Conservation (phyloP, 2,888 invertebrate genomes). For the Sarcophaga caerulescens region DNA sequence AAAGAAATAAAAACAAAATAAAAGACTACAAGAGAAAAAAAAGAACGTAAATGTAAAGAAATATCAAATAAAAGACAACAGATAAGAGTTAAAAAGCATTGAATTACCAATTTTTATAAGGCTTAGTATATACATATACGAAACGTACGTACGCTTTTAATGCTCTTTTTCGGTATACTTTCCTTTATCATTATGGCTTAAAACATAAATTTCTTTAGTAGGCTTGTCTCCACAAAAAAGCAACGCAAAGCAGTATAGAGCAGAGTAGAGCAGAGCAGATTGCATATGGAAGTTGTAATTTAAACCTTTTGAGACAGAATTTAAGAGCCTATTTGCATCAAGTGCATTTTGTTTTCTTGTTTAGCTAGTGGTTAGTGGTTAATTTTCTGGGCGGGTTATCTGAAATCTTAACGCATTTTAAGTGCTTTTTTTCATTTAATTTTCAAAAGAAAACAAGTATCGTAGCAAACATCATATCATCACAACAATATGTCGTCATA, state of each 20-base stretch:
- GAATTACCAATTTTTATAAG: conserved; percentile 64
- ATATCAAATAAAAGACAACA: conserved; percentile 10
- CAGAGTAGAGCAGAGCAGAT: background rate
- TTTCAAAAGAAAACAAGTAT: background rate
- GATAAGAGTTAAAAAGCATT: conserved; percentile 67
- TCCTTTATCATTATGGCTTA: conserved; percentile 58
- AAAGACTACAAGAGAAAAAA: conserved; percentile 13
- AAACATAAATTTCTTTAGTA: conserved; percentile 65
- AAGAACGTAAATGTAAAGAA: background rate
- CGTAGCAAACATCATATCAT: background rate
- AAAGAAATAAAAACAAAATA: background rate
- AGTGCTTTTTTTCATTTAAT: conserved; percentile 56
- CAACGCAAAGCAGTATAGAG: too few species aligned
- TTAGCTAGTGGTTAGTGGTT: conserved; percentile 4
- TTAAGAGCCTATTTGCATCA: conserved; percentile 59
- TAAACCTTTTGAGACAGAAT: conserved; percentile 40
- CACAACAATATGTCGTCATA: conserved; percentile 25
- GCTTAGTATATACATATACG: conserved; percentile 1
- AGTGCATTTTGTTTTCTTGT: conserved; percentile 47
- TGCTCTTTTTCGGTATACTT: conserved; percentile 7
- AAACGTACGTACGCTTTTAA: background rate
- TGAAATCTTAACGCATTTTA: conserved; percentile 66
- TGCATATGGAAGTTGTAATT: conserved; percentile 29
- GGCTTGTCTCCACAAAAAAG: background rate
- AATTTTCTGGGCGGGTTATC: conserved; percentile 60